Evolutionary conservation across 2,888 invertebrate genomes (phyloP).

Genomic region (Agrenia bidenticulata): DNA sequence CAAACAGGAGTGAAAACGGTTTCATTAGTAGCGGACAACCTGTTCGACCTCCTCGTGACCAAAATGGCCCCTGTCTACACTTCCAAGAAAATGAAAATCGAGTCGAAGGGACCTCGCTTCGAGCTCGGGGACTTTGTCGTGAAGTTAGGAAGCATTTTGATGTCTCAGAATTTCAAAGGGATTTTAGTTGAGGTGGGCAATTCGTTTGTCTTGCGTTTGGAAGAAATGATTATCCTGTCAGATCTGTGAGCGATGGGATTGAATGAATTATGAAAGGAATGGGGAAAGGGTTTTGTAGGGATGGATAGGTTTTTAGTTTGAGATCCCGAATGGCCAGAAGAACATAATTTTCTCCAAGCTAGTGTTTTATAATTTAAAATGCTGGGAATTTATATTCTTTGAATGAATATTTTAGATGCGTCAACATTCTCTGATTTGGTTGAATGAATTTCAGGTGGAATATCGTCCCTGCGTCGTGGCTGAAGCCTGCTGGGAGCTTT

Average conservation of each 20-base stretch:
- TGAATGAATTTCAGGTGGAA: slow-evolving; percentile 65
- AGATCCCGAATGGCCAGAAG: too few species aligned
- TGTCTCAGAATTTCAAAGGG: slow-evolving; percentile 91
- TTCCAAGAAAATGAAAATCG: slow-evolving; percentile 77
- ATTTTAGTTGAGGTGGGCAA: slow-evolving; percentile 90
- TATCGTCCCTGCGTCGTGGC: slow-evolving; percentile 88
- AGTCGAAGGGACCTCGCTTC: slow-evolving; percentile 62
- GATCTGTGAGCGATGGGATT: too few species aligned
- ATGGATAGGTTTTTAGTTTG: too few species aligned
- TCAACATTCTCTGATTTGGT: too few species aligned
- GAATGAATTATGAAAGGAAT: too few species aligned
- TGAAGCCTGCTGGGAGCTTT: slow-evolving; percentile 84
- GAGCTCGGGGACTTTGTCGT: slow-evolving; percentile 82
- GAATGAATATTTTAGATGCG: too few species aligned
- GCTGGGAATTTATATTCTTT: too few species aligned
- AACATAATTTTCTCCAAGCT: too few species aligned
- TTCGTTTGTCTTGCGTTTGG: too few species aligned
- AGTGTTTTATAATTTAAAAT: too few species aligned
- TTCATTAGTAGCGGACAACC: slow-evolving; percentile 83
- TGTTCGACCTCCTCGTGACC: slow-evolving; percentile 86
- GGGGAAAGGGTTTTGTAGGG: too few species aligned
- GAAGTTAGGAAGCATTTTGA: slow-evolving; percentile 87
- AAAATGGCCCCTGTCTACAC: slow-evolving; percentile 85
- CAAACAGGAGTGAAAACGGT: slow-evolving; percentile 72
- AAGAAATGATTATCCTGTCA: too few species aligned